Conservation (phyloP, 37 sponge, comb jelly and placozoan species). For the Axinella damicornis region DNA sequence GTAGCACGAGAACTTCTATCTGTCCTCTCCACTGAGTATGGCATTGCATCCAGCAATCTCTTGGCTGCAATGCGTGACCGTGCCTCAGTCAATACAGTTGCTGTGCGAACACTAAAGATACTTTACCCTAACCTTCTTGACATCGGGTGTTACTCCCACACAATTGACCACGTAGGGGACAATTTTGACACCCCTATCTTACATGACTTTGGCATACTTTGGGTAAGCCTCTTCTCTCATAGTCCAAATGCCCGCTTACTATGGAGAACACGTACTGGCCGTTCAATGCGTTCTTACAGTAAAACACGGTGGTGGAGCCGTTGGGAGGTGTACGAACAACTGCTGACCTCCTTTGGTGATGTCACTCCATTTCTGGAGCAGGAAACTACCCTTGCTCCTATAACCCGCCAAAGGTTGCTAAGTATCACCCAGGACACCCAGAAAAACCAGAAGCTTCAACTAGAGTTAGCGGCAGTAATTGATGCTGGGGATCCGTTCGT, state of each 20-base stretch:
- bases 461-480: too few relatives aligned
- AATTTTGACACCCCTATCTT: slow-evolving; percentile 14
- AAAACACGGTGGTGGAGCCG: slow-evolving; percentile 57
- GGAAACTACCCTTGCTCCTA: too few relatives aligned
- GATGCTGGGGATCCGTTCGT: too few relatives aligned
- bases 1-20: background rate
- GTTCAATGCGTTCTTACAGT: background rate
- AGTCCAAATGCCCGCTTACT: slow-evolving; percentile 23
- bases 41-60: background rate
- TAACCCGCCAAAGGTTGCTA: too few relatives aligned
- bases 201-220: slow-evolving; percentile 24
- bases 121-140: slow-evolving; percentile 21
- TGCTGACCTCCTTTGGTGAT: too few relatives aligned
- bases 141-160: slow-evolving; percentile 39
- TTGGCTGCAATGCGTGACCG: slow-evolving; percentile 20
- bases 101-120: slow-evolving; percentile 13
- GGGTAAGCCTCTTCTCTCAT: slow-evolving; percentile 23
- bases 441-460: too few relatives aligned
- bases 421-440: too few relatives aligned
- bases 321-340: slow-evolving; percentile 31
- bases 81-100: slow-evolving; percentile 9
- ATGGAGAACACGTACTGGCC: slow-evolving; percentile 30
- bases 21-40: background rate
- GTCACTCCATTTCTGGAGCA: too few relatives aligned
- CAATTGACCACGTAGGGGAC: slow-evolving; percentile 15